Conservation (phyloP, 2,888 invertebrate species). For the Stenotaenia linearis region DNA sequence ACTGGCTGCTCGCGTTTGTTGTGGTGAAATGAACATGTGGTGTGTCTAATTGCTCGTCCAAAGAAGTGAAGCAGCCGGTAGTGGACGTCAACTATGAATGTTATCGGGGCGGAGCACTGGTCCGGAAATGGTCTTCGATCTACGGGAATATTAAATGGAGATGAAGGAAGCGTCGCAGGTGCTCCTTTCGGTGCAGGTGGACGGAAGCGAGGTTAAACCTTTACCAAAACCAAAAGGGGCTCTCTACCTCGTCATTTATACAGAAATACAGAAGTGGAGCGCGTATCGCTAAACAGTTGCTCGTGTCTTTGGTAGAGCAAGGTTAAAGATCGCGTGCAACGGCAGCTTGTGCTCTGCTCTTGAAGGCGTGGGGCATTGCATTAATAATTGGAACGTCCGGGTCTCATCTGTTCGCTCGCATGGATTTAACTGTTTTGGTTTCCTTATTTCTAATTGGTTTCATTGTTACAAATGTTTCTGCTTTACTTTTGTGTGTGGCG, state of each 20-base stretch:
- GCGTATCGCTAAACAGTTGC: not conserved
- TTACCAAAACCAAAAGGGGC: not conserved
- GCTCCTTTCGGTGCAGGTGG: not conserved
- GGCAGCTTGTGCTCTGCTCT: not conserved
- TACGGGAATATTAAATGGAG: not conserved
- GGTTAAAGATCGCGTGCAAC: slow-evolving; percentile 19
- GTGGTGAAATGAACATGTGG: not conserved
- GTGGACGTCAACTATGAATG: not conserved
- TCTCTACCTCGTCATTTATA: not conserved
- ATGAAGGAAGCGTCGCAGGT: not conserved
- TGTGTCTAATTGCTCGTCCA: not conserved
- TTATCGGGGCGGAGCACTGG: not conserved
- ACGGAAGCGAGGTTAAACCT: not conserved
- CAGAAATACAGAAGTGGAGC: not conserved
- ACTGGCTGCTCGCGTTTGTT: not conserved
- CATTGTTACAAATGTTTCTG: not conserved
- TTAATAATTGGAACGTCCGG: not conserved
- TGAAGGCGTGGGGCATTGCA: not conserved
- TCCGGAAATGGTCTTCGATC: not conserved
- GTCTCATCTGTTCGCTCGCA: not conserved
- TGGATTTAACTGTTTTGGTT: not conserved
- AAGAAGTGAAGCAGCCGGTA: not conserved
- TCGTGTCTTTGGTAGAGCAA: not conserved
- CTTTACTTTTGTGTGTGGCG: not conserved
- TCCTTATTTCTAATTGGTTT: not conserved